Conservation (phyloP, 2,888 invertebrate species). For the Odontocolon sp. region DNA sequence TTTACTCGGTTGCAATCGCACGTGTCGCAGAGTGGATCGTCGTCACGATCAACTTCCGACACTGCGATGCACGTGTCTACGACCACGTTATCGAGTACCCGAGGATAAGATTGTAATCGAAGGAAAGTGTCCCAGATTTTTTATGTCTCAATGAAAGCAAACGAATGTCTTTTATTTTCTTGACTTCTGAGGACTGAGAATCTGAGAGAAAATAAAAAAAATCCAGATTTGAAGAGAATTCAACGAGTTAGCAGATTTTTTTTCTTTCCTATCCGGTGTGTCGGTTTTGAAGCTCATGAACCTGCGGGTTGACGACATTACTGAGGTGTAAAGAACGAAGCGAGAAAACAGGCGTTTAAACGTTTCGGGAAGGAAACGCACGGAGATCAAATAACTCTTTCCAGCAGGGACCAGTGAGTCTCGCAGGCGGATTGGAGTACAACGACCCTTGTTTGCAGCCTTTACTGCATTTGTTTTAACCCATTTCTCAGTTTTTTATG, state of each 20-base stretch:
- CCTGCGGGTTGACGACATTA: slow-evolving; percentile 18
- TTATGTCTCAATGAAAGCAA: not conserved
- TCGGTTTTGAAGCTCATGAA: slow-evolving; percentile 13
- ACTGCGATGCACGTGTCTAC: slow-evolving; percentile 1
- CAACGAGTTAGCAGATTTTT: too few relatives aligned
- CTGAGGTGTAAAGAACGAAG: not conserved
- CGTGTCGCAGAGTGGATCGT: too few relatives aligned
- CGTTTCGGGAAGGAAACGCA: slow-evolving; percentile 47
- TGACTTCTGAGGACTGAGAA: too few relatives aligned
- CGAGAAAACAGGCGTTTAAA: slow-evolving; percentile 20
- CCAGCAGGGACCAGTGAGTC: slow-evolving; percentile 35
- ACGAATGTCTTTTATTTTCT: not conserved
- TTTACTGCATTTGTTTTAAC: slow-evolving; percentile 72
- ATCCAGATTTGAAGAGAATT: too few relatives aligned
- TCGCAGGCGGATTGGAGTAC: slow-evolving; percentile 37
- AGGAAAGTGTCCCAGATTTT: not conserved
- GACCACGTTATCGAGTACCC: not conserved
- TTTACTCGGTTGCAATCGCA: too few relatives aligned
- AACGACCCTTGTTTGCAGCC: slow-evolving; percentile 69
- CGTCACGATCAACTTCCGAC: not conserved
- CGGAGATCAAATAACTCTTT: slow-evolving; percentile 66
- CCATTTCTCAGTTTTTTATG: slow-evolving; percentile 38
- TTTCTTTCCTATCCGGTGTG: slow-evolving; percentile 20
- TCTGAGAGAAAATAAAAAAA: too few relatives aligned
- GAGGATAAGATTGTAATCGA: slow-evolving; percentile 15